Base-by-base conservation (phyloP, 2,797 vertebrate genomes). In the Orientallactaga sibirica region DNA sequence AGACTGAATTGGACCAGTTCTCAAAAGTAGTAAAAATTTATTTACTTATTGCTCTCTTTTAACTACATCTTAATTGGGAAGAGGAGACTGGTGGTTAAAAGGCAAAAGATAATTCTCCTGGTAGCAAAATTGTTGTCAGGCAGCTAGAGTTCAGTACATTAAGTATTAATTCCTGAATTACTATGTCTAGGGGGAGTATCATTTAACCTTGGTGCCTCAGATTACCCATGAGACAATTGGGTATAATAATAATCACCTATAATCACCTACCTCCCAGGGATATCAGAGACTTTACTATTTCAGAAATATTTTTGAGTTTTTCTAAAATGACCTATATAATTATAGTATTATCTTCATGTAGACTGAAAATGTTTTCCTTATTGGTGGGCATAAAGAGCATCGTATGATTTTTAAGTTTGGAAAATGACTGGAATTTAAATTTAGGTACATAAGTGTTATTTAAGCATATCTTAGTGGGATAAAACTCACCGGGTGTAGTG, bases 261-360 rank as follows among this genome's bases (percentile, higher is more conserved):
- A 48, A 83, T 97, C 91, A 95, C 95, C 97, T 97, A 97, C 97
- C 97, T 97, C 97, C 97, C 97, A 95, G 87, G 93, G 92, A 96
- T 95, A 90, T 91, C 97, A 97, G 94, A 97, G 95, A 97, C 92
- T 94, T 94, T 94, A 94, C 84, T 96, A 92, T 93, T 96, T 96
- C 94, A 96, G 91, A 97, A 97, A 86, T 94, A 96, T 86, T 96
- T 58, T 92, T 89, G 92, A 95, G 88, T 95, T 97, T 97, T 95
- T 96, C 83, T 93, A 87, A 95, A 96, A 97, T 95, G 87, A 84
- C 89, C 93, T 97, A 91, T 95, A 81, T 96, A 95, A 94, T 84
- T 92, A 90, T 95, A 93, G 77, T 96, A 91, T 93, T 95, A 97
- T 92, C 74, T 81, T 97, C 81, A 84, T 83, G 33, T 90, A 97